Percentiles rank a stretch among this genome's conserved stretches.
Conservation (phyloP, 2,888 invertebrate species). For the Meteorus colon region DNA sequence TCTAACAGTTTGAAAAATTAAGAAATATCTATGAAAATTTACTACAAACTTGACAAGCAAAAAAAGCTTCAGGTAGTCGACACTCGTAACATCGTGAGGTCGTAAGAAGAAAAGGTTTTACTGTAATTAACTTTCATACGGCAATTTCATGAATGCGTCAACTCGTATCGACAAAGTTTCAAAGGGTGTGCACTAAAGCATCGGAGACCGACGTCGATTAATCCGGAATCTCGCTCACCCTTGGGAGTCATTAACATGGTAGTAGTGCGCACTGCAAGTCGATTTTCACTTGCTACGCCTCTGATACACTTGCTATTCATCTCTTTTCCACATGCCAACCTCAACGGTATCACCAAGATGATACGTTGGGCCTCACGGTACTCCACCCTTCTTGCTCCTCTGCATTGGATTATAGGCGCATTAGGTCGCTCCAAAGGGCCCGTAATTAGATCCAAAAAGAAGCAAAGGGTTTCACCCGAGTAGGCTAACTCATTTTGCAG, state of each 20-base stretch:
- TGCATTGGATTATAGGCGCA: slow-evolving; percentile 68
- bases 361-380: slow-evolving; percentile 31
- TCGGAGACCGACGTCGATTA: slow-evolving; percentile 62
- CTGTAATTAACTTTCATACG: neutral
- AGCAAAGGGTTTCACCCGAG: slow-evolving; percentile 70
- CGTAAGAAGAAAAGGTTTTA: neutral
- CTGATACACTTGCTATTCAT: slow-evolving; percentile 32
- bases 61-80: too few species aligned
- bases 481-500: slow-evolving; percentile 70
- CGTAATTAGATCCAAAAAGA: slow-evolving; percentile 72
- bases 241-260: slow-evolving; percentile 65
- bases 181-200: slow-evolving; percentile 28
- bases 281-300: slow-evolving; percentile 37
- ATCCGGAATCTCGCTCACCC: slow-evolving; percentile 65
- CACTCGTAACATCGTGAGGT: too few species aligned
- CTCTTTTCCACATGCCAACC: slow-evolving; percentile 53
- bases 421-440: slow-evolving; percentile 67
- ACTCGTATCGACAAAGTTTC: slow-evolving; percentile 9
- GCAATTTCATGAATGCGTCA: slow-evolving; percentile 19
- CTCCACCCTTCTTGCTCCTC: slow-evolving; percentile 47
- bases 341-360: slow-evolving; percentile 56
- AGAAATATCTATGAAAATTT: too few species aligned
- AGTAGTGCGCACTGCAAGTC: slow-evolving; percentile 37
- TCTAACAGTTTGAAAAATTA: too few species aligned
- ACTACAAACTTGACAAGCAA: too few species aligned